Conservation (phyloP, 2,113 vertebrate species). For the Bolborhynchus lineola region DNA sequence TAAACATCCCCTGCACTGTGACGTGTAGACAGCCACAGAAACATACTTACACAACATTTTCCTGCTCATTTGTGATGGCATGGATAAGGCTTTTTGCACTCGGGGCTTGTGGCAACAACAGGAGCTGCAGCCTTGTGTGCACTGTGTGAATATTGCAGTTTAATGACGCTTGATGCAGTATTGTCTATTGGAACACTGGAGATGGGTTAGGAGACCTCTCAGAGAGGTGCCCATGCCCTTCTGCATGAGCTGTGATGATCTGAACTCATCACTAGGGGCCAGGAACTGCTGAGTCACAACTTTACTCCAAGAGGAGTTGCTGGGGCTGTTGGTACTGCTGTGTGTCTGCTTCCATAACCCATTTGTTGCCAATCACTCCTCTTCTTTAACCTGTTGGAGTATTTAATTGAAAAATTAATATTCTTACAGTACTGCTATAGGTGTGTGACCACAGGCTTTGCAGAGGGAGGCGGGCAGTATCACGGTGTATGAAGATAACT, state of each 20-base stretch:
- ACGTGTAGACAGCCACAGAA: accelerated
- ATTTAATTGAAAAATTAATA: not conserved
- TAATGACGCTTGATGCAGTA: not conserved
- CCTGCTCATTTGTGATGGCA: not conserved
- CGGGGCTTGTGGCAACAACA: not conserved
- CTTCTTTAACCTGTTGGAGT: accelerated
- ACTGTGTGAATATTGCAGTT: not conserved
- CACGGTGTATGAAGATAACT: not conserved
- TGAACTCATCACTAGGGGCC: not conserved
- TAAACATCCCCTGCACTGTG: accelerated
- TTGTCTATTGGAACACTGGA: not conserved
- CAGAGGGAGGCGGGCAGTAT: not conserved
- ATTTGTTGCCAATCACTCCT: accelerated
- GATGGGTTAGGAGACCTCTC: not conserved
- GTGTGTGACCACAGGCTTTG: not conserved
- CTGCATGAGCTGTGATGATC: not conserved
- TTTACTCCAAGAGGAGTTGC: not conserved
- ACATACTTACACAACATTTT: accelerated
- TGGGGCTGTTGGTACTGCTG: not conserved
- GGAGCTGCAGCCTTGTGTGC: not conserved
- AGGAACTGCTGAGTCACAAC: not conserved
- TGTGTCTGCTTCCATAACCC: not conserved
- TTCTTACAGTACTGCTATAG: no score
- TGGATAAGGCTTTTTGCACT: accelerated
- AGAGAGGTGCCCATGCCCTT: not conserved